phyloP scores from a whole-genome alignment of 2,888 invertebrate genomes.

The Pyrrhia umbra region DNA sequence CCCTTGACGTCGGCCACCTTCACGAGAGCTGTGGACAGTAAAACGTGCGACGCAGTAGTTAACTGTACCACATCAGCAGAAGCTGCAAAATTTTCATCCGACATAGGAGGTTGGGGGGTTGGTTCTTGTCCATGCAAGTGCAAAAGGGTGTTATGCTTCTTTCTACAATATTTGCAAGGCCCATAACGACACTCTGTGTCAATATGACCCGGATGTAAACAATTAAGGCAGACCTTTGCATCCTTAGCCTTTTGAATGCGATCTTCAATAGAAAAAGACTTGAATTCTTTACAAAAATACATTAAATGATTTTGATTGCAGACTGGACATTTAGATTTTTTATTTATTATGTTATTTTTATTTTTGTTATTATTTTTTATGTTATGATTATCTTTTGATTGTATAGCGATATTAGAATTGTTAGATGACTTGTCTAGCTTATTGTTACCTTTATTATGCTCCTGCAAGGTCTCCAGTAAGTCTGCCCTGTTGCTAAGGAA shows the following conservation, averaged over 20 bases:
- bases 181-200: slow-evolving; percentile 34
- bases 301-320: slow-evolving; percentile 11
- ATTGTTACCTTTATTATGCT: too few relatives aligned
- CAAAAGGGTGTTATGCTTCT: slow-evolving; percentile 51
- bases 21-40: too few relatives aligned
- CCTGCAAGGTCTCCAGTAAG: too few relatives aligned
- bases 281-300: slow-evolving; percentile 11
- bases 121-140: slow-evolving; percentile 41
- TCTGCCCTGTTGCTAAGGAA: slow-evolving; percentile 29
- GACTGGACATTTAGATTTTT: slow-evolving; percentile 7
- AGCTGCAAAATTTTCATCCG: neutral
- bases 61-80: neutral
- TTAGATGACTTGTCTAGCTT: slow-evolving; percentile 28
- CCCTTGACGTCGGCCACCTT: too few relatives aligned
- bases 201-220: slow-evolving; percentile 28
- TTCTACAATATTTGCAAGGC: slow-evolving; percentile 54
- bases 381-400: neutral
- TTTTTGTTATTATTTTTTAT: neutral
- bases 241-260: slow-evolving; percentile 18
- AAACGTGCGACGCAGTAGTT: too few relatives aligned
- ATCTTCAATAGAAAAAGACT: slow-evolving; percentile 4
- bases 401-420: neutral
- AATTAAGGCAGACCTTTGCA: too few relatives aligned
- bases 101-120: neutral
- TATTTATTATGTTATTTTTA: slow-evolving; percentile 8